Evolutionary conservation across 2,113 vertebrate species (phyloP).

Genomic region (Clarias magur): DNA sequence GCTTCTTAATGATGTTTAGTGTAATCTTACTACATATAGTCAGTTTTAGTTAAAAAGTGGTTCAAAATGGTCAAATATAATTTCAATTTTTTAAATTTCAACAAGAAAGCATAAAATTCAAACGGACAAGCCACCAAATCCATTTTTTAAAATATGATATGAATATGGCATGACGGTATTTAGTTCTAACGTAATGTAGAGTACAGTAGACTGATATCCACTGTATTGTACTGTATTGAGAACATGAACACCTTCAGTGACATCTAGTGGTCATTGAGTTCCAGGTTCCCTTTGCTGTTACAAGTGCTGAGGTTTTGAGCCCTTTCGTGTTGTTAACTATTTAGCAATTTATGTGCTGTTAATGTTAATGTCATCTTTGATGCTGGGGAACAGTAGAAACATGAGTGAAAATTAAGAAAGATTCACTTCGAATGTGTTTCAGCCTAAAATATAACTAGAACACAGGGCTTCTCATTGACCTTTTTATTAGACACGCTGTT

Average conservation of each 20-base stretch:
- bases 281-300: not conserved
- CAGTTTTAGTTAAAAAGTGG: not conserved
- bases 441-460: not conserved
- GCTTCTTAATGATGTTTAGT: not conserved
- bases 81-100: not conserved
- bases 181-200: not conserved
- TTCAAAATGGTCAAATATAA: not conserved
- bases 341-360: not conserved
- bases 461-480: not conserved
- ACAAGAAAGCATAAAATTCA: not conserved
- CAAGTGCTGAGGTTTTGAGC: not conserved
- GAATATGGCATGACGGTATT: not conserved
- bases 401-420: not conserved
- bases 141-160: not conserved
- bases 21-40: not conserved
- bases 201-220: not conserved
- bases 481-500: not conserved
- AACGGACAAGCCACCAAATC: not conserved
- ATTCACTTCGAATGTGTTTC: not conserved
- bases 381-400: not conserved
- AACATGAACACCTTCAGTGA: not conserved
- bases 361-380: not conserved
- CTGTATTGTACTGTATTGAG: not conserved
- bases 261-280: constrained; percentile 24
- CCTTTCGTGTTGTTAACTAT: not conserved